phyloP scores from a whole-genome alignment of 2,888 invertebrate species.

The Penaeus monodon region DNA sequence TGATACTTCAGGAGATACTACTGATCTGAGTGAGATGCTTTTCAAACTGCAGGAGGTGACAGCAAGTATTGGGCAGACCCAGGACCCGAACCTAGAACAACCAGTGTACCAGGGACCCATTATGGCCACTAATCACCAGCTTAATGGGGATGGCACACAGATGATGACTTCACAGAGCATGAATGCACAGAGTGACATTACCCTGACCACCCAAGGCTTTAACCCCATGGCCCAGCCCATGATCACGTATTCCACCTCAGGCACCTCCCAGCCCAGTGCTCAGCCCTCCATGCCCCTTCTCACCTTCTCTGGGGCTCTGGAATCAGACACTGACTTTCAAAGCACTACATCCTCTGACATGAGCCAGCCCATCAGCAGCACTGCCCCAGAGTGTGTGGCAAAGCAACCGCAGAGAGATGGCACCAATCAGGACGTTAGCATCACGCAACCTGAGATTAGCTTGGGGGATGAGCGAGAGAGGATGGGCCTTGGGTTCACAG shows the following conservation, averaged over 20 bases:
- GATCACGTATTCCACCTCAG: background rate
- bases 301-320: conserved; percentile 47
- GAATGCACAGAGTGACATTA: conserved; percentile 7
- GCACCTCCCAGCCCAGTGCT: background rate
- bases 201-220: conserved; percentile 23
- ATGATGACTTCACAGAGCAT: conserved; percentile 13
- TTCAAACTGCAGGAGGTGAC: conserved; percentile 62
- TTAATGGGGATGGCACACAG: background rate
- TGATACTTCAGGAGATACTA: conserved; percentile 56
- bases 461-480: conserved; percentile 6
- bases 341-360: background rate
- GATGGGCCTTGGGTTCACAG: conserved; percentile 24
- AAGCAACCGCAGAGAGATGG: background rate
- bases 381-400: background rate
- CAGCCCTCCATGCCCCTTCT: conserved; percentile 36
- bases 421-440: background rate
- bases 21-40: conserved; percentile 62
- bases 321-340: conserved; percentile 29
- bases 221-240: conserved; percentile 13
- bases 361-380: conserved; percentile 5
- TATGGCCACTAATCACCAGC: no score
- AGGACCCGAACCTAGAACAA: conserved; percentile 34
- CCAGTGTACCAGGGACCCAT: conserved; percentile 22
- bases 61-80: conserved; percentile 39
- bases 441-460: background rate